Evolutionary conservation across 2,797 vertebrate species (phyloP).

Genomic region (Bradypus variegatus): DNA sequence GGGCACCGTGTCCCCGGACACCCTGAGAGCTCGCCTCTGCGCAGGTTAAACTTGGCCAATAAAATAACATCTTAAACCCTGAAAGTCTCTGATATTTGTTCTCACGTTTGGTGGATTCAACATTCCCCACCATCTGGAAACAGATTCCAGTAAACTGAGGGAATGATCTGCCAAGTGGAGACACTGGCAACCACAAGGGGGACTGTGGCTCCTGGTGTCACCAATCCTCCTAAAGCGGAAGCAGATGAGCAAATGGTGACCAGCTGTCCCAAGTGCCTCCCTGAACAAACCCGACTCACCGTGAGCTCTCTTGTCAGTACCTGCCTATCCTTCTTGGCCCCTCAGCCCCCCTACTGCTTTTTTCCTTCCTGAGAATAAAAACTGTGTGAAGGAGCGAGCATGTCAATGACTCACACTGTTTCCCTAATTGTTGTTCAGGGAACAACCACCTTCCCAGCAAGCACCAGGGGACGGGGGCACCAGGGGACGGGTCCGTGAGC

Average conservation of each 20-base stretch:
- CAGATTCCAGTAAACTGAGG: neutral
- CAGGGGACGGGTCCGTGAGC: too few species aligned
- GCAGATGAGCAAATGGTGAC: neutral
- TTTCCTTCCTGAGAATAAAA: neutral
- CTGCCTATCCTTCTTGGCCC: neutral
- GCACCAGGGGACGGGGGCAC: too few species aligned
- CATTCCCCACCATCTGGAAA: neutral
- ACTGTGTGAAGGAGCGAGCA: neutral
- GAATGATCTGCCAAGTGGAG: neutral
- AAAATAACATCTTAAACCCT: too few species aligned
- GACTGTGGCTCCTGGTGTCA: neutral
- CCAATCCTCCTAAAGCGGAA: too few species aligned
- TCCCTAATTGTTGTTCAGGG: too few species aligned
- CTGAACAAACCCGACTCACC: neutral
- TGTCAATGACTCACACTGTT: rapidly evolving
- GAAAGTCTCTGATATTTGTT: too few species aligned
- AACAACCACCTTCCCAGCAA: too few species aligned
- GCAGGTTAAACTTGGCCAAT: too few species aligned
- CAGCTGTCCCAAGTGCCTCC: neutral
- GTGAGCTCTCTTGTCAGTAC: neutral
- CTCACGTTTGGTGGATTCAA: too few species aligned
- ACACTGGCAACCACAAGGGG: neutral
- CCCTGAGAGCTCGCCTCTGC: too few species aligned
- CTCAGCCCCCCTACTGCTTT: neutral
- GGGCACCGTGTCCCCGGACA: too few species aligned